phyloP scores from a whole-genome alignment of 1,140 invertebrate species.

The Drosophila prosaltans region DNA sequence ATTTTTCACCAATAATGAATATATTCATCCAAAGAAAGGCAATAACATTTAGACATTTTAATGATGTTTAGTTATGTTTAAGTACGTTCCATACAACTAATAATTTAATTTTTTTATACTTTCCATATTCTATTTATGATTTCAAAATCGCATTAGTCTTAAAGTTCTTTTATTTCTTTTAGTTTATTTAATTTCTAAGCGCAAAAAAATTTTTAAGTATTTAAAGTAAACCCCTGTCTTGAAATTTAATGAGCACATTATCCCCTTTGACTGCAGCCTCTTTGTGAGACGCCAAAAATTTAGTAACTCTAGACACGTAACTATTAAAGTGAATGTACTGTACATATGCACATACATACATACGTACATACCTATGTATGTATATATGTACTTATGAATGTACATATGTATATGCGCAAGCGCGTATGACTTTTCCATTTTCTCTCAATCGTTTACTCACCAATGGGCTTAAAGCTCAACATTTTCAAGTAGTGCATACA shows the following conservation, averaged over 20 bases:
- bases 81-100: too few relatives aligned
- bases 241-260: slow-evolving; percentile 33
- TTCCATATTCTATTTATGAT: too few relatives aligned
- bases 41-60: too few relatives aligned
- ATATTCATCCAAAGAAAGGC: too few relatives aligned
- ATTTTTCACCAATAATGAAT: too few relatives aligned
- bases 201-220: not conserved
- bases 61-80: too few relatives aligned
- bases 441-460: slow-evolving; percentile 9
- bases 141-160: too few relatives aligned
- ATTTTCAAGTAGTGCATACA: slow-evolving; percentile 16
- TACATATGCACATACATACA: too few relatives aligned
- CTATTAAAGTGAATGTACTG: not conserved
- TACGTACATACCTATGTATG: not conserved
- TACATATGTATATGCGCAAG: slow-evolving; percentile 48
- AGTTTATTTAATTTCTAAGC: too few relatives aligned
- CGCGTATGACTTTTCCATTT: slow-evolving; percentile 57
- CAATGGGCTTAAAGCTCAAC: slow-evolving; percentile 29
- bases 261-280: slow-evolving; percentile 29
- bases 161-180: slow-evolving; percentile 27
- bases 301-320: slow-evolving; percentile 47
- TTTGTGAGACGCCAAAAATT: slow-evolving; percentile 18
- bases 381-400: not conserved
- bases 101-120: too few relatives aligned
- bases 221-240: slow-evolving; percentile 22